phyloP scores from a whole-genome alignment of 2,113 vertebrate species.

The Catharus fuscescens region DNA sequence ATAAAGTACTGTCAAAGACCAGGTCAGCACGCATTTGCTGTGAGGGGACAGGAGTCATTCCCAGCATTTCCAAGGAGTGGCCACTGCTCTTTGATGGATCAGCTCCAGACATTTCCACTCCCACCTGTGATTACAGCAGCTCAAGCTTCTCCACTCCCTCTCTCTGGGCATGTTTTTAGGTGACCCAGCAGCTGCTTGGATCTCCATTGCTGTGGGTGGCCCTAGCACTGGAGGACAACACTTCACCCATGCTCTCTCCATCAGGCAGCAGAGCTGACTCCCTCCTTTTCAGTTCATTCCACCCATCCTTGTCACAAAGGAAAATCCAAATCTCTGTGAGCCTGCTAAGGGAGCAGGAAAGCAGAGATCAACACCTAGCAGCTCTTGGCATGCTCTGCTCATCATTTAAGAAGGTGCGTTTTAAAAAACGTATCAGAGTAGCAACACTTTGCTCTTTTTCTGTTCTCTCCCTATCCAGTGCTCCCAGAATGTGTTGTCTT shows the following conservation, averaged over 20 bases:
- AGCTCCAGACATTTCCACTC: background rate
- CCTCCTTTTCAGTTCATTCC: background rate
- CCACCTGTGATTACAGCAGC: conserved; percentile 11
- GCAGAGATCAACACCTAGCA: background rate
- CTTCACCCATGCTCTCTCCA: background rate
- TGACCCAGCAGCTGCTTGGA: background rate
- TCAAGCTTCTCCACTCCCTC: background rate
- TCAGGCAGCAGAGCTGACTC: background rate
- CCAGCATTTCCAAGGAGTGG: background rate
- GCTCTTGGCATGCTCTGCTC: background rate
- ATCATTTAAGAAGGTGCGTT: background rate
- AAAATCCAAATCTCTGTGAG: background rate
- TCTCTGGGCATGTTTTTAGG: background rate
- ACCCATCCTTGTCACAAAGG: background rate
- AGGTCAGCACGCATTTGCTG: background rate
- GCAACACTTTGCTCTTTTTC: background rate
- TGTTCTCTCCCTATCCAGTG: background rate
- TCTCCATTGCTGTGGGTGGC: background rate
- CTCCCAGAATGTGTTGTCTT: background rate
- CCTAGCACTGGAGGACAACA: background rate
- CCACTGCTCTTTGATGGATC: background rate
- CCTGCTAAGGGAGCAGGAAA: background rate
- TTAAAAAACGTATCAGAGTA: background rate
- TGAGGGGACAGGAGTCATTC: background rate
- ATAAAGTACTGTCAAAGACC: background rate